phyloP scores from a whole-genome alignment of 1,140 invertebrate genomes.

The Parapsyche elsis region DNA sequence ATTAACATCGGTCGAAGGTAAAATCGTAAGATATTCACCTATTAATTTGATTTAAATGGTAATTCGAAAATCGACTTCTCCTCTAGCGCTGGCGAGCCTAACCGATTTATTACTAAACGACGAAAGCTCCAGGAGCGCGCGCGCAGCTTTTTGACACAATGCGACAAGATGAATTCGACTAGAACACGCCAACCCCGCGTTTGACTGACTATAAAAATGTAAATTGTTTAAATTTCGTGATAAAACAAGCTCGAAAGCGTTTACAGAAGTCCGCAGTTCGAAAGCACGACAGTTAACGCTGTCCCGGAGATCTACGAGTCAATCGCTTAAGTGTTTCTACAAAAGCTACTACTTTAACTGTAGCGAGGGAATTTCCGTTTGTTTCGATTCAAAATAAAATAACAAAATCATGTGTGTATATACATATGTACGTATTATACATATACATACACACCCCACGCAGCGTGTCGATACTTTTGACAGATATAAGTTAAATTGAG shows the following conservation, averaged over 20 bases:
- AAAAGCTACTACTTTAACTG: too few relatives aligned
- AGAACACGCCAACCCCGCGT: background rate
- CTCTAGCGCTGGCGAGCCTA: background rate
- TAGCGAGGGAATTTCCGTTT: too few relatives aligned
- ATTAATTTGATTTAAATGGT: constrained; percentile 55
- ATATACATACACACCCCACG: constrained; percentile 16
- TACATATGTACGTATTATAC: background rate
- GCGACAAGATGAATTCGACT: background rate
- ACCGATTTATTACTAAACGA: background rate
- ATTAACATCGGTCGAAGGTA: constrained; percentile 32
- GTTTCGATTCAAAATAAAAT: too few relatives aligned
- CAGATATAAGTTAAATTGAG: constrained; percentile 39
- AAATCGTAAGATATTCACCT: constrained; percentile 49
- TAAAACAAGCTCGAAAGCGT: background rate
- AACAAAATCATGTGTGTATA: too few relatives aligned
- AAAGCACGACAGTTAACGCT: too few relatives aligned
- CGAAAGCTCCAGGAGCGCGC: constrained; percentile 18
- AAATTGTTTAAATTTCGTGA: constrained; percentile 9
- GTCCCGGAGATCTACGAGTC: too few relatives aligned
- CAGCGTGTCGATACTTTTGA: constrained; percentile 41
- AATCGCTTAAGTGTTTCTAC: too few relatives aligned
- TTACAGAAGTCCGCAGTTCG: too few relatives aligned
- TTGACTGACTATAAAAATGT: constrained; percentile 15
- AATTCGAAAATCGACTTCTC: constrained; percentile 46
- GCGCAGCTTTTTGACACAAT: background rate